Evolutionary conservation across 1,140 invertebrate genomes (phyloP), one percentile per base, ranked within the genome.

Genomic region (Drosophila simulans): DNA sequence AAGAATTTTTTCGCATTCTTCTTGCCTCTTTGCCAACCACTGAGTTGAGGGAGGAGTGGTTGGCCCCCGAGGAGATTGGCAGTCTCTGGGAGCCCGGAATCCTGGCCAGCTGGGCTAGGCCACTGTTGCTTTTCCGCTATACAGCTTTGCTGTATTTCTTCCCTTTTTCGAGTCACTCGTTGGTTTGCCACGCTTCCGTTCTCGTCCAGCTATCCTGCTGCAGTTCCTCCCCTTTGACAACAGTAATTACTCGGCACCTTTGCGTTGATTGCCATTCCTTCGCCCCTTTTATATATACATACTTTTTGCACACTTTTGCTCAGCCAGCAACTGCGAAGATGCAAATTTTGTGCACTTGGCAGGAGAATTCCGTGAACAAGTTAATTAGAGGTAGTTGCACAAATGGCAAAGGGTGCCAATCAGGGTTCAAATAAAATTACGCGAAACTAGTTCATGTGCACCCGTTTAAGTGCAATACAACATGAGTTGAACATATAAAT

Each of bases 211-310:
- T 46, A 31, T 31, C 46, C 27, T 37, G 25, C 31, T 37, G 4
- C 27, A 40, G 31, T 51, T 25, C 17, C 55, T 55, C 40, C 17
- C 17, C 49, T 39, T 43, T 20, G 35, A 34, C 59, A 78, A 48
- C 52, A 34, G 55, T 77, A 85, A 85, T 81, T 85, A 86, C 63
- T 77, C 66, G 71, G 56, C 63, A 72, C 64, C 72, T 81, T 63
- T 80, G 48, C 52, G 57, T 69, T 82, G 74, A 82, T 83, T 82
- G 75, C 59, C 52, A 40, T 34, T 40, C 42, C 34, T 39, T 12
- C 7, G 31, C 25, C 25, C 15, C 11, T 40, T 37, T 35, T n/a
- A 15, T 34, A 27, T 7, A 12, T 17, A 20, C 25, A 27, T 4
- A 12, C 40, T 17, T 37, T 20, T 53, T 27, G 37, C 11, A 45